These are phyloP conservation scores for Meandrusa payeni DNA, from an alignment of 2,888 invertebrate genomes.

Conservation along the genomic window DNA sequence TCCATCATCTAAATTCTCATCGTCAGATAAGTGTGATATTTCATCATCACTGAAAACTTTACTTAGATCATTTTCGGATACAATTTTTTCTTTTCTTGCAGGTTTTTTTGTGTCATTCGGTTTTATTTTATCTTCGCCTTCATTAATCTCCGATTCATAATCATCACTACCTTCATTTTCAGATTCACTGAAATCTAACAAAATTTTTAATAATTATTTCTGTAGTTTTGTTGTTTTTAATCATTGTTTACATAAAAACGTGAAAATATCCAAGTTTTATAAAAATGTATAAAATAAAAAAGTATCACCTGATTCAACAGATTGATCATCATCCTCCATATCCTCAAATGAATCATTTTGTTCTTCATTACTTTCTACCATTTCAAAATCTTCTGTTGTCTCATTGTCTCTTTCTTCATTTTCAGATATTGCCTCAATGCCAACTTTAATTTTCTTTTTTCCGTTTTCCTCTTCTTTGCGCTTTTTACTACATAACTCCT, in stretches of 20 bases:
- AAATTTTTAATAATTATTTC: no score
- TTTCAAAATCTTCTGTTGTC: slow-evolving; percentile 27
- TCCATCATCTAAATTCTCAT: slow-evolving; percentile 41
- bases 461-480: slow-evolving; percentile 31
- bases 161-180: slow-evolving; percentile 26
- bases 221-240: no score
- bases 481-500: slow-evolving; percentile 46
- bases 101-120: slow-evolving; percentile 24
- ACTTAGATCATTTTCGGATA: slow-evolving; percentile 51
- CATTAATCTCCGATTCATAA: slow-evolving; percentile 29
- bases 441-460: slow-evolving; percentile 25
- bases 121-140: slow-evolving; percentile 28
- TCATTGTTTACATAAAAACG: no score
- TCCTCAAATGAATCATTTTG: slow-evolving; percentile 28
- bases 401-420: slow-evolving; percentile 26
- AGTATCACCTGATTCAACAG: no score
- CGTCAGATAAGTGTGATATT: slow-evolving; percentile 61
- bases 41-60: slow-evolving; percentile 74
- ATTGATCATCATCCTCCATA: slow-evolving; percentile 21
- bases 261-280: no score
- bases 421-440: no score
- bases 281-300: no score
- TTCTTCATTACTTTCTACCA: slow-evolving; percentile 31
- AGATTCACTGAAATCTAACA: slow-evolving; percentile 25
- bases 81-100: slow-evolving; percentile 37